Percentiles rank a stretch among this genome's conserved stretches.
Evolutionary conservation across 2,797 vertebrate species (phyloP).

Genomic region (Erithacus rubecula): DNA sequence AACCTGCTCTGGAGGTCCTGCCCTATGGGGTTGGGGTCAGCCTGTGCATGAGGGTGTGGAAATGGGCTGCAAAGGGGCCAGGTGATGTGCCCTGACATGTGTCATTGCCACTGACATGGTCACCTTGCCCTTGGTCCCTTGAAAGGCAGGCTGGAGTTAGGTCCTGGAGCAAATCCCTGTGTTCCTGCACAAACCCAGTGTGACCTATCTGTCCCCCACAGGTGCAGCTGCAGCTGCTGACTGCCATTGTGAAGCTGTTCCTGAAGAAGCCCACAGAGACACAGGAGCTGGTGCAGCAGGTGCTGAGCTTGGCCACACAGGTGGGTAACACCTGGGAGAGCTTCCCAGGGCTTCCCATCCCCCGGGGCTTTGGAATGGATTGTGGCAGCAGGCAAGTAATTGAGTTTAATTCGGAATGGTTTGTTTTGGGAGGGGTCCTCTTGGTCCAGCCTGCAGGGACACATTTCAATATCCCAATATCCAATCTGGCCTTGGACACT

Average conservation of each 20-base stretch:
- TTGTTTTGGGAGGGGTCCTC: neutral
- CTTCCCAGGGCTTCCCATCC: neutral
- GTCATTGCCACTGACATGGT: rapidly evolving
- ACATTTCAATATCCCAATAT: rapidly evolving
- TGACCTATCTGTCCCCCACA: neutral
- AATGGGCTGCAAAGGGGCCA: rapidly evolving
- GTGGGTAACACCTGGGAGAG: constrained; percentile 56
- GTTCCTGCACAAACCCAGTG: neutral
- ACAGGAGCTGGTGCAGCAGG: constrained; percentile 96
- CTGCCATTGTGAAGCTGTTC: constrained; percentile 95
- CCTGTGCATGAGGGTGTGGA: neutral
- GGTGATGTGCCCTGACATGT: rapidly evolving
- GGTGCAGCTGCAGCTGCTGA: constrained; percentile 96
- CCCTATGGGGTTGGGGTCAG: neutral
- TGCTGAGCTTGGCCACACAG: constrained; percentile 95
- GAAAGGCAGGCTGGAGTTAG: neutral
- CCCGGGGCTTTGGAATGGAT: rapidly evolving
- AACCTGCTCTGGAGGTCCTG: neutral
- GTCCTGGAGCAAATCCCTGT: rapidly evolving
- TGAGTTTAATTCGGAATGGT: neutral
- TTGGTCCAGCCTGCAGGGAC: neutral
- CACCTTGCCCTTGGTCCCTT: rapidly evolving
- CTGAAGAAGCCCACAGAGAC: constrained; percentile 98
- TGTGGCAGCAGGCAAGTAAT: too few relatives aligned
- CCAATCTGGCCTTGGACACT: too few relatives aligned